Base-by-base conservation (phyloP, 2,113 vertebrate species). In the Cyanoderma ruficeps region DNA sequence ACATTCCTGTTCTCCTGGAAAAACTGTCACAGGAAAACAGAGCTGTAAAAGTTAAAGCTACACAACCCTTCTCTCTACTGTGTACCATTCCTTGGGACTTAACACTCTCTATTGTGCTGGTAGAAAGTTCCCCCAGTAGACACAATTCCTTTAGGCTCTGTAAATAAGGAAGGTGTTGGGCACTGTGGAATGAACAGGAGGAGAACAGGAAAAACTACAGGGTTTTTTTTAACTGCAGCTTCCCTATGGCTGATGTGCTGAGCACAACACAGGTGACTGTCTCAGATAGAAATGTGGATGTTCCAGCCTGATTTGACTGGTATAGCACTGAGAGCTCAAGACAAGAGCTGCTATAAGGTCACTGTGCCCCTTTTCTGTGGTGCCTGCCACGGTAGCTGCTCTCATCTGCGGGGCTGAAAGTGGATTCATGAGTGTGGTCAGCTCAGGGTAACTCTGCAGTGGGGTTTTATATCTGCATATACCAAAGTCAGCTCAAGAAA, bases 281-380 rank as follows among this genome's bases (percentile, higher is more conserved):
- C 53, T 82, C 69, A n/a, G 63, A 23, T 15, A 83, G 41, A 41
- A 87, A 59, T 7, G 12, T 5, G 10, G 42, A 4, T 1, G 4
- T 18, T 67, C 55, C 61, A 69, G 33, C 35, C 52, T 30, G 42
- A 31, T 69, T 53, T 69, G 35, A 27, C n/a, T 39, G 46, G 67
- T 53, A 57, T 10, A 3, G 27, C 49, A 49, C 28, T 3, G 31
- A 71, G 11, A 77, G 28, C 33, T 39, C 0, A 0, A 61, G 13
- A 70, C 61, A 65, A n/a, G 5, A 74, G 63, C 42, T 67, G 59
- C 46, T 39, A 20, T 13, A 44, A 88, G 72, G 33, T 50, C 59
- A 23, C 56, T 42, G 30, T 52, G 13, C 33, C 50, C 5, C 0
- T 16, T 25, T 30, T 28, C 10, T 8, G 0, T 7, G 11, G 28